A percentile compares a stretch with the other conserved stretches of the same genome.
Evolutionary conservation across 23 tunicate genomes (phyloP).

Genomic region (Ciona savignyi): DNA sequence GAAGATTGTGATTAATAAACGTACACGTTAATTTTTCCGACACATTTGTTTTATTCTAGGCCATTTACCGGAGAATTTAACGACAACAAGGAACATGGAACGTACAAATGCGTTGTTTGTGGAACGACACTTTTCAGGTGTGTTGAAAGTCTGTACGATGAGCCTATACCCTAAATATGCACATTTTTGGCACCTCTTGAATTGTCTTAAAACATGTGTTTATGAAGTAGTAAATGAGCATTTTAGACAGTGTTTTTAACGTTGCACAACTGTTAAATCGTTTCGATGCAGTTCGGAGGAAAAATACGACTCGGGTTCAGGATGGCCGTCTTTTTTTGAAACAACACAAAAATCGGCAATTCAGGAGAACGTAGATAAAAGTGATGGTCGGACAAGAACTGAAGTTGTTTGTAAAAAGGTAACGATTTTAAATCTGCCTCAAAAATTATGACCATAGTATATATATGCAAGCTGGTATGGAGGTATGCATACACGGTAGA

Average conservation of each 20-base stretch:
- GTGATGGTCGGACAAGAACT: conserved; percentile 57
- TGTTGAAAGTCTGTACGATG: background rate
- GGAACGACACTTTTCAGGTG: conserved; percentile 65
- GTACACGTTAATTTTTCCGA: no score
- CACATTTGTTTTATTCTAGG: conserved; percentile 41
- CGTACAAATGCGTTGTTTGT: conserved; percentile 86
- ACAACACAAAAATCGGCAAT: conserved; percentile 31
- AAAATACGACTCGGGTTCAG: conserved; percentile 91
- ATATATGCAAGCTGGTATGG: no score
- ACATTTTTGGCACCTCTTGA: no score
- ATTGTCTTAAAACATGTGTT: background rate
- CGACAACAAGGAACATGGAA: conserved; percentile 55
- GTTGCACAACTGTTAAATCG: no score
- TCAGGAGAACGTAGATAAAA: conserved; percentile 23
- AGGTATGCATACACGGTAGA: no score
- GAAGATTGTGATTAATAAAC: no score
- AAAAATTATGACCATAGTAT: no score
- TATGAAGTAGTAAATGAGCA: background rate
- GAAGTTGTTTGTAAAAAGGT: conserved; percentile 89
- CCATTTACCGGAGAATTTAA: conserved; percentile 81
- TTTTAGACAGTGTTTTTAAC: background rate
- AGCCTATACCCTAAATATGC: no score
- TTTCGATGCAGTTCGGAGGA: conserved; percentile 76
- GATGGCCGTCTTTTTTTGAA: conserved; percentile 92
- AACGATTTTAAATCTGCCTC: no score